Conservation (phyloP, 2,888 invertebrate genomes). For the Pharmacophagus antenor region DNA sequence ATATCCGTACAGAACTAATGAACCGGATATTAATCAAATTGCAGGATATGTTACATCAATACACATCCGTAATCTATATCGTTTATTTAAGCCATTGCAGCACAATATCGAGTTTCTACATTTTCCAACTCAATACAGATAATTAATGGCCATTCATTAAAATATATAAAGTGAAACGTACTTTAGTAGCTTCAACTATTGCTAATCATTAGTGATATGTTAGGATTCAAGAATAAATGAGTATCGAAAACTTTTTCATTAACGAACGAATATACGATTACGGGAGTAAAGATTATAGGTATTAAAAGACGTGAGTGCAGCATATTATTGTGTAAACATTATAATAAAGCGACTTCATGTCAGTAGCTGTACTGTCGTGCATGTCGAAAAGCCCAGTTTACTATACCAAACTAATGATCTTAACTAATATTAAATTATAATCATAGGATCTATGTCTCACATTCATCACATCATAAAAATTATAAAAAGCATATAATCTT, state of each 20-base stretch:
- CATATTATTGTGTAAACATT: too few species aligned
- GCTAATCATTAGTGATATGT: not conserved
- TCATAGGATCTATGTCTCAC: too few species aligned
- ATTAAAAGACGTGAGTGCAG: too few species aligned
- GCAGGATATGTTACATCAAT: conserved; percentile 8
- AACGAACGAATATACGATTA: not conserved
- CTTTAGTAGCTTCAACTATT: not conserved
- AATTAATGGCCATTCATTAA: not conserved
- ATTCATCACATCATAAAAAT: too few species aligned
- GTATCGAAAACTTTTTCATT: not conserved
- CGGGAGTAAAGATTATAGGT: too few species aligned
- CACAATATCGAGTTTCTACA: conserved; percentile 1
- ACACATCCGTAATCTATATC: conserved; percentile 7
- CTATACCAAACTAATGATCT: too few species aligned
- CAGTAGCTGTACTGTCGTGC: not conserved
- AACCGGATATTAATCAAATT: conserved; percentile 16
- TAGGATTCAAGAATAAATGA: not conserved
- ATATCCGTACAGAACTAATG: conserved; percentile 9
- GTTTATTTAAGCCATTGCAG: conserved; percentile 9
- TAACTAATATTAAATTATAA: too few species aligned
- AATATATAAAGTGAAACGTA: not conserved
- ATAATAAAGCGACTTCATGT: not conserved
- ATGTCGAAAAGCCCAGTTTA: too few species aligned
- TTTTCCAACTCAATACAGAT: not conserved
- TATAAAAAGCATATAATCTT: too few species aligned